Evolutionary conservation across 1,140 invertebrate species (phyloP), one percentile per base, ranked within the genome.

Genomic region (Heliothis subflexa): DNA sequence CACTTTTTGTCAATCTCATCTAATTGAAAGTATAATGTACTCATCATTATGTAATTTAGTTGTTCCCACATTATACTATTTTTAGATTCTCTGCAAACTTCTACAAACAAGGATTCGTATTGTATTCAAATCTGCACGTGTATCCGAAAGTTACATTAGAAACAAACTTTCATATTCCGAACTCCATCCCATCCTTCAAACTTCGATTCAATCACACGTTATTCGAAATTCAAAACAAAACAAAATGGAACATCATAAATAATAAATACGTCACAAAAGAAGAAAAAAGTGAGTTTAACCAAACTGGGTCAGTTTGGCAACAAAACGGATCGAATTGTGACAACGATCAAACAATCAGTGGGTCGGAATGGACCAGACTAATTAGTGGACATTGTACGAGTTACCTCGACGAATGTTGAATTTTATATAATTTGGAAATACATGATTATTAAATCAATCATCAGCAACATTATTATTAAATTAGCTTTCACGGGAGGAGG

Each of bases 301-400:
- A 70, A 68, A 49, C 57, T 74, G 55, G 71, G 55, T 74, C 55
- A 74, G 14, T 66, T 40, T 18, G 40, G 47, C 10, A 18, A 47
- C 61, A 47, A 18, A 49, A 14, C 28, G 7, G 54, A 47, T 72
- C 45, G 57, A 61, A 28, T 50, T 2, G 47, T 62, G 52, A 47
- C 78, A 79, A 78, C 74, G 70, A 79, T 79, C 68, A 77, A 79
- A 70, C 61, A 79, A 81, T 79, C 78, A 81, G 54, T 55, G 50
- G 16, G 3, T 70, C 3, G 21, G 21, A 50, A 74, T 74, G 3
- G 16, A 25, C 12, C 40, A 18, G 33, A 18, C 33, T 74, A 74
- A 74, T 74, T 74, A 74, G 40, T 49, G 71, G 33, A 25, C 3
- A 71, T 71, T 71, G 49, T 54, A 14, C 28, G 50, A 33, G 47